Evolutionary conservation across 2,888 invertebrate species (phyloP).

Genomic region (Andrena minutula): DNA sequence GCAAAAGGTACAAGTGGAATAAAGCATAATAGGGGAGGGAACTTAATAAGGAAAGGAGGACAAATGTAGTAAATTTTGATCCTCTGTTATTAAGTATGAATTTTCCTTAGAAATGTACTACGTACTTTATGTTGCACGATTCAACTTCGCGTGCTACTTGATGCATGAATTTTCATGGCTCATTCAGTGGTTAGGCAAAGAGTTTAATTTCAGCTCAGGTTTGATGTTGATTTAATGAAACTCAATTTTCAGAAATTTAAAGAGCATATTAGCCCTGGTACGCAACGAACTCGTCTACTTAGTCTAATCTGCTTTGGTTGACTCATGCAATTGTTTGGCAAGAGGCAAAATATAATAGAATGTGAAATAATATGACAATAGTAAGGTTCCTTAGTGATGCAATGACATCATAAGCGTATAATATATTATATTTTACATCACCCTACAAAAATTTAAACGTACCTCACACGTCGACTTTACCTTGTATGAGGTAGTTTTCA

Average conservation of each 20-base stretch:
- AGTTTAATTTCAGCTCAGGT: background rate
- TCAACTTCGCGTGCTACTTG: background rate
- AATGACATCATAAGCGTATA: no score
- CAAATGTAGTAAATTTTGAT: background rate
- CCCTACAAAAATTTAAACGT: no score
- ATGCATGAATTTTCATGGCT: background rate
- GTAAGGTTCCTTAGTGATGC: no score
- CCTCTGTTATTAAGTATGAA: no score
- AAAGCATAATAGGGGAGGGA: background rate
- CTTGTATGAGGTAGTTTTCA: no score
- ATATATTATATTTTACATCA: no score
- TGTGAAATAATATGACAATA: no score
- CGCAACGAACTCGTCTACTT: background rate
- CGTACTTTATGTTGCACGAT: background rate
- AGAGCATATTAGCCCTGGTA: no score
- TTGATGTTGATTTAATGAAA: background rate
- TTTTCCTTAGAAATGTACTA: background rate
- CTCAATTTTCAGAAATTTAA: background rate
- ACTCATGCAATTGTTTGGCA: background rate
- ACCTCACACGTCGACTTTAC: no score
- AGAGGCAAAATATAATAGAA: no score
- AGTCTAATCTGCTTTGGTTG: background rate
- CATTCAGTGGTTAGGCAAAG: background rate
- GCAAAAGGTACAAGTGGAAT: constrained; percentile 5
- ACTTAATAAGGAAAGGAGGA: constrained; percentile 8